These are phyloP conservation scores for Serranochromis macrocephalus DNA, from an alignment of 2,113 vertebrate species.

Conservation along the genomic window DNA sequence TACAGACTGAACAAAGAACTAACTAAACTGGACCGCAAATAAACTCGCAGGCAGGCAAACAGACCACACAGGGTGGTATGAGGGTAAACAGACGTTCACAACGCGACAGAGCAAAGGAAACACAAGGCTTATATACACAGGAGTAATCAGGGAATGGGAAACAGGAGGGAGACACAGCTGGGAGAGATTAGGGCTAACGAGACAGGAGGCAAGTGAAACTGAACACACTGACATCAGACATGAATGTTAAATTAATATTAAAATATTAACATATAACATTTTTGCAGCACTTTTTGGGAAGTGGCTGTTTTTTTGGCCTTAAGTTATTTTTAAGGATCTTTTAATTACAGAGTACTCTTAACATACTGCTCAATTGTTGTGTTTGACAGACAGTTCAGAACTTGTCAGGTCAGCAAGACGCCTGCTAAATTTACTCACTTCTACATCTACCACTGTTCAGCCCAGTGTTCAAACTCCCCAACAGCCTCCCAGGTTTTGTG, in stretches of 20 bases:
- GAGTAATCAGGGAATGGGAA: not conserved
- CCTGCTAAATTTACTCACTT: not conserved
- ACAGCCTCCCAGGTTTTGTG: not conserved
- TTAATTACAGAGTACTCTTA: not conserved
- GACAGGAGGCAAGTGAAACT: not conserved
- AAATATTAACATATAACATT: not conserved
- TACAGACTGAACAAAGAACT: not conserved
- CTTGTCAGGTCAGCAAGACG: not conserved
- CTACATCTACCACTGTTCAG: not conserved
- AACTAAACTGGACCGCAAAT: not conserved
- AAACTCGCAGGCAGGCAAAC: not conserved
- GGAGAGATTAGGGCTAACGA: not conserved
- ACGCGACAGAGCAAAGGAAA: fast-evolving
- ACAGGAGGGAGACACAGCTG: not conserved
- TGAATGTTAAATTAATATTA: not conserved
- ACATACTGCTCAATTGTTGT: not conserved
- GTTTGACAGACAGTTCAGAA: not conserved
- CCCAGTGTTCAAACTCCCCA: not conserved
- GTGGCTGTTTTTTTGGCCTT: fast-evolving
- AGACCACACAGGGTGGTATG: fast-evolving
- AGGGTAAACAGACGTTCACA: fast-evolving
- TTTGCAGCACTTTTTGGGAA: not conserved
- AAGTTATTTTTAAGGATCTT: not conserved
- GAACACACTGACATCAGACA: not conserved
- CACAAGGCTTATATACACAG: fast-evolving